Conservation (phyloP, 2,797 vertebrate genomes). For the Heteromormyrus szaboi region DNA sequence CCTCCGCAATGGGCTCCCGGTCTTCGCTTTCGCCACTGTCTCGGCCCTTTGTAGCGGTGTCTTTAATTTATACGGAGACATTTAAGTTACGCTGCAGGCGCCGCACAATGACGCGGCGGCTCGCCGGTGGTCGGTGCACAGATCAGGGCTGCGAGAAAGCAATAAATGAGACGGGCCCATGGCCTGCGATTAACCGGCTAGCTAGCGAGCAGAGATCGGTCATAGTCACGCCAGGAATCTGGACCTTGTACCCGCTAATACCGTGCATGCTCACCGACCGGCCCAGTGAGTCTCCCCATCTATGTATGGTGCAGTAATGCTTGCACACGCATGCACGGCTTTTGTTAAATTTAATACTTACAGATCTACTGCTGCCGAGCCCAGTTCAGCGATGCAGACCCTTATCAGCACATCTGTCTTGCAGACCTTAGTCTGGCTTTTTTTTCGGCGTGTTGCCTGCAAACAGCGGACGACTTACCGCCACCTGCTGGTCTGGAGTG, state of each 20-base stretch:
- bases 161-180: neutral
- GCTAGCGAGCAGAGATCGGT: neutral
- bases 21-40: neutral
- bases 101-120: neutral
- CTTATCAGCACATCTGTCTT: constrained; percentile 4
- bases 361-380: neutral
- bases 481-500: neutral
- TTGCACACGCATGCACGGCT: neutral
- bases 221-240: neutral
- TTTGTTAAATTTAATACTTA: neutral
- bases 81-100: neutral
- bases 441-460: neutral
- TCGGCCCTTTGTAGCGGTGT: neutral
- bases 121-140: neutral
- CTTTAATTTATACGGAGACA: neutral
- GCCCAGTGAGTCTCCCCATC: neutral
- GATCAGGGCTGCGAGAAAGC: neutral
- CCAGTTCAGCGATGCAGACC: neutral
- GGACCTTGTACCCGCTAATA: neutral
- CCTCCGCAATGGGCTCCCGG: neutral
- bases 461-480: neutral
- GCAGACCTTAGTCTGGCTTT: neutral
- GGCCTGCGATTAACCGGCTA: neutral
- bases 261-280: neutral
- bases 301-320: neutral